These are phyloP conservation scores for Metopia argyrocephala DNA, from an alignment of 2,888 invertebrate species.

Conservation along the genomic window DNA sequence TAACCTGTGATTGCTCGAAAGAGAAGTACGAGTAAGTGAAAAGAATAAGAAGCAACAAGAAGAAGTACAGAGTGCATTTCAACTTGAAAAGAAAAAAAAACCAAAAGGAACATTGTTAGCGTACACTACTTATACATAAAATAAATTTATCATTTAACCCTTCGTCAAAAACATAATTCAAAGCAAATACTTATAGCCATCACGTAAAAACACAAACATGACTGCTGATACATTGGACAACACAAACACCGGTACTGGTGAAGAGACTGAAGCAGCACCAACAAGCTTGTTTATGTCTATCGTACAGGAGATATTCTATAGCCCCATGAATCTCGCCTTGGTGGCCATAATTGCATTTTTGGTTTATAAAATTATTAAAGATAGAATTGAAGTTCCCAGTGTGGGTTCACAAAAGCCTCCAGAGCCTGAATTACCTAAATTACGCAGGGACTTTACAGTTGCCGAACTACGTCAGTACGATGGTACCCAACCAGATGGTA, in stretches of 20 bases:
- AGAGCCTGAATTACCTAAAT: constrained; percentile 86
- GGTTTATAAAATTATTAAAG: constrained; percentile 86
- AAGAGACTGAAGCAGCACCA: constrained; percentile 55
- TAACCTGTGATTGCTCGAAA: not conserved
- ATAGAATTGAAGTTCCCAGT: constrained; percentile 78
- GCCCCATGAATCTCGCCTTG: constrained; percentile 85
- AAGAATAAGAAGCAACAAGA: constrained; percentile 27
- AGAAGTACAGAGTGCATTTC: constrained; percentile 47
- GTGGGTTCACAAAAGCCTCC: constrained; percentile 71
- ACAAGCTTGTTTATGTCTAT: constrained; percentile 71
- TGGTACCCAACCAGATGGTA: constrained; percentile 90
- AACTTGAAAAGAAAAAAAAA: constrained; percentile 14
- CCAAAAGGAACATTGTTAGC: constrained; percentile 1
- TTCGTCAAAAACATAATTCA: not conserved
- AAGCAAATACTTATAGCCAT: not conserved
- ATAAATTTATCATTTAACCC: constrained; percentile 36
- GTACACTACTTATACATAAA: not conserved
- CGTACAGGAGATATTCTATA: constrained; percentile 83
- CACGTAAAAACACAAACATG: constrained; percentile 32
- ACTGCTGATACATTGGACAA: constrained; percentile 54
- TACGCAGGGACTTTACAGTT: constrained; percentile 93
- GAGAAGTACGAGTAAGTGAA: constrained; percentile 9
- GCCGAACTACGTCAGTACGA: constrained; percentile 92
- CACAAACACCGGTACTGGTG: constrained; percentile 53
- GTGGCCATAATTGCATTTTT: constrained; percentile 85